phyloP scores from a whole-genome alignment of 2,888 invertebrate species.

The Tetramorium bicarinatum region DNA sequence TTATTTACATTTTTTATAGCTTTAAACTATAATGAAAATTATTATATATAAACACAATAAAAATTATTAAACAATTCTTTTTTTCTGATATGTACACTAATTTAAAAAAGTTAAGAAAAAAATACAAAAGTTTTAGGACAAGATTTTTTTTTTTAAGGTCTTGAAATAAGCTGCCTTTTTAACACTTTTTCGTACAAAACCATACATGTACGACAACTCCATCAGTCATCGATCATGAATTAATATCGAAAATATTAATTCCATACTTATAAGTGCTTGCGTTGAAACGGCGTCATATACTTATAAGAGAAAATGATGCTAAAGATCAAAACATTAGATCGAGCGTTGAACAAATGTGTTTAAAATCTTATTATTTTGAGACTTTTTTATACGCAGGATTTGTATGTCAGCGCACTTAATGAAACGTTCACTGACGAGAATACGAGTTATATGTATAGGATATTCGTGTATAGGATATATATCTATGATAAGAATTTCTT shows the following conservation, averaged over 20 bases:
- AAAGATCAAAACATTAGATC: constrained; percentile 38
- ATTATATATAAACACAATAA: too few species aligned
- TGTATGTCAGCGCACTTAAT: constrained; percentile 27
- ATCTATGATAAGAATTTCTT: constrained; percentile 38
- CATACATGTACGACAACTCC: not conserved
- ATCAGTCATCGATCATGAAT: constrained; percentile 3
- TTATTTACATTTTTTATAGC: not conserved
- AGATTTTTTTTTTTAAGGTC: not conserved
- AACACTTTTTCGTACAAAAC: not conserved
- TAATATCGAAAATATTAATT: constrained; percentile 33
- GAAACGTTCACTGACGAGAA: constrained; percentile 6
- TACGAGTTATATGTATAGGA: constrained; percentile 27
- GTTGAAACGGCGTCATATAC: not conserved
- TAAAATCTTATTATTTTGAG: constrained; percentile 43
- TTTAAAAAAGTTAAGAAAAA: not conserved
- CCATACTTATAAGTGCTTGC: constrained; percentile 33
- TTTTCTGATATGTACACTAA: not conserved
- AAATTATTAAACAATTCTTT: not conserved
- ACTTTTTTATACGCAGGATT: constrained; percentile 46
- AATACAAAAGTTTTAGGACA: not conserved
- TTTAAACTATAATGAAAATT: not conserved
- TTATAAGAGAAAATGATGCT: constrained; percentile 1
- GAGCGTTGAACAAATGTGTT: constrained; percentile 23
- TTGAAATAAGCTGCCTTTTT: constrained; percentile 6
- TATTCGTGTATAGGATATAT: not conserved